phyloP scores from a whole-genome alignment of 2,888 invertebrate species.

The Ceraclea dissimilis region DNA sequence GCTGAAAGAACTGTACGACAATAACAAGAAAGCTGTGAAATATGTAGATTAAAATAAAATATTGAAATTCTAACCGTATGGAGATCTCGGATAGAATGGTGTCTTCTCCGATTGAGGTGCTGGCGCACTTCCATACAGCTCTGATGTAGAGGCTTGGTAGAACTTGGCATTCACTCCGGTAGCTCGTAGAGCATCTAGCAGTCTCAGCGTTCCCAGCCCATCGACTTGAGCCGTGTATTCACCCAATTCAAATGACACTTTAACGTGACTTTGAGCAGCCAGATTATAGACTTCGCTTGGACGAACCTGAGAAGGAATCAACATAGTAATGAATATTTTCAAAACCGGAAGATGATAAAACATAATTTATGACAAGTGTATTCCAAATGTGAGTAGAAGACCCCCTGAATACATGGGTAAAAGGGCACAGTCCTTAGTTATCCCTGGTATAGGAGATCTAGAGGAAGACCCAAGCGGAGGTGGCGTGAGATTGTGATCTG shows the following conservation, averaged over 20 bases:
- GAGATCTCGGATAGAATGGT: conserved; percentile 93
- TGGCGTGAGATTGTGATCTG: too few species aligned
- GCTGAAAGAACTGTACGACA: too few species aligned
- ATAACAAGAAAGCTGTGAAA: too few species aligned
- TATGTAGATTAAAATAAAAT: too few species aligned
- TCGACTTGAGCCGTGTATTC: conserved; percentile 99
- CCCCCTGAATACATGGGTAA: too few species aligned
- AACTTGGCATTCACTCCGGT: conserved; percentile 78
- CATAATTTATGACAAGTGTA: neutral
- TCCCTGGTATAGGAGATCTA: too few species aligned
- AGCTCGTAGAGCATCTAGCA: conserved; percentile 87
- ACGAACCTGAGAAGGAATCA: conserved; percentile 39
- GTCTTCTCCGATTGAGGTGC: conserved; percentile 91
- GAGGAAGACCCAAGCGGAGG: too few species aligned
- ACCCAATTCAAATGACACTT: conserved; percentile 96
- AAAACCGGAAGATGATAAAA: too few species aligned
- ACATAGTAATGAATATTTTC: too few species aligned
- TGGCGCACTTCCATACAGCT: conserved; percentile 87
- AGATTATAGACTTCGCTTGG: conserved; percentile 97
- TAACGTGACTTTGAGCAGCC: conserved; percentile 98
- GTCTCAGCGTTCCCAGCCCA: conserved; percentile 84
- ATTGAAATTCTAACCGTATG: conserved; percentile 65
- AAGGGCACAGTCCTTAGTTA: too few species aligned
- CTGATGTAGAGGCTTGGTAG: conserved; percentile 95
- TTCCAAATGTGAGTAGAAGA: too few species aligned